Evolutionary conservation across 2,797 vertebrate genomes (phyloP).

Genomic region (Sandelia bainsii): DNA sequence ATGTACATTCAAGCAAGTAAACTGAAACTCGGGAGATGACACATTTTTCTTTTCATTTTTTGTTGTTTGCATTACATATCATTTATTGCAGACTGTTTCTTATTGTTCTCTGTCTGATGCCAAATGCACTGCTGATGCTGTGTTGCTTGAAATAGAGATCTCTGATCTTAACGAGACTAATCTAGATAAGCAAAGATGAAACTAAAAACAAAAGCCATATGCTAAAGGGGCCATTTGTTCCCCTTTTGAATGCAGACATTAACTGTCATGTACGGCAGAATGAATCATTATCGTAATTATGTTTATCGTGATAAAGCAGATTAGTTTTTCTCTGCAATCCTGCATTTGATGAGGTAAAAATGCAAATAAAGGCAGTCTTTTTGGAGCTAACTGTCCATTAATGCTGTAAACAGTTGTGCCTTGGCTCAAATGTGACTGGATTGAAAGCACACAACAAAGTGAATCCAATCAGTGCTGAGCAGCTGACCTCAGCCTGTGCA

Average conservation of each 20-base stretch:
- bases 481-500: slow-evolving; percentile 53
- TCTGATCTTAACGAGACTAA: slow-evolving; percentile 55
- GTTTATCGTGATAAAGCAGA: slow-evolving; percentile 54
- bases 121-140: slow-evolving; percentile 5
- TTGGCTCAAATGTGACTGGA: slow-evolving; percentile 32
- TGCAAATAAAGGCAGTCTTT: slow-evolving; percentile 27
- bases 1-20: slow-evolving; percentile 15
- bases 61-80: slow-evolving; percentile 11
- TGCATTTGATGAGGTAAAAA: slow-evolving; percentile 18
- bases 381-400: slow-evolving; percentile 20
- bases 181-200: slow-evolving; percentile 53
- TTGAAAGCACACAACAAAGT: slow-evolving; percentile 52
- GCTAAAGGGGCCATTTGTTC: slow-evolving; percentile 43
- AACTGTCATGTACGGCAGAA: slow-evolving; percentile 41
- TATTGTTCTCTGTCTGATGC: slow-evolving; percentile 15
- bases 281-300: slow-evolving; percentile 67
- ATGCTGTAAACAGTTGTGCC: slow-evolving; percentile 30
- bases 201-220: slow-evolving; percentile 31
- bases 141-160: slow-evolving; percentile 30
- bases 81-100: slow-evolving; percentile 21
- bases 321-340: slow-evolving; percentile 43
- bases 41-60: background rate
- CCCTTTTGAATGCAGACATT: slow-evolving; percentile 27
- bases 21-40: background rate
- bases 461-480: slow-evolving; percentile 60